Base-by-base conservation (phyloP, 1,140 invertebrate genomes). In the Zeugodacus cucurbitae region DNA sequence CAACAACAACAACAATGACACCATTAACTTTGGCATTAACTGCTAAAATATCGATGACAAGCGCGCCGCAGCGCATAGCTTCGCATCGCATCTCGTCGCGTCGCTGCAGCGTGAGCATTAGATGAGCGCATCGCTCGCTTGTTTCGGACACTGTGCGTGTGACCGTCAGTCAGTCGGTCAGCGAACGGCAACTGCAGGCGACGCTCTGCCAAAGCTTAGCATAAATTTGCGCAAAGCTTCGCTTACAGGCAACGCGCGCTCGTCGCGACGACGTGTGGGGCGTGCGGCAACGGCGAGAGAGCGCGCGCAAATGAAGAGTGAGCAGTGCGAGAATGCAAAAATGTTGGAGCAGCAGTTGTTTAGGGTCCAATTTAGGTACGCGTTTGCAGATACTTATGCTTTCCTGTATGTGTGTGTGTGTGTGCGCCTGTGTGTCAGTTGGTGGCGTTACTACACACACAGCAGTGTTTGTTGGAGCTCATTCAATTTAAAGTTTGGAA, bases 11-110 rank as follows among this genome's bases (percentile, higher is more conserved):
- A 82, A 82, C 37, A 26, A 82, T 20, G 74, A 26, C n/a, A 48
- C 74, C 74, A 82, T 82, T 82, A 82, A 82, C 37, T 82, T 82
- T 82, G 74, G 26, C 74, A 82, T 82, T 82, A 82, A 82, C 74
- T 48, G 74, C 74, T 82, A 82, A 82, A 82, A 82, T 82, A 82
- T 82, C 41, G 74, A 82, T 54, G 74, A 82, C 74, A 82, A 82
- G 26, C 70, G 62, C n/a, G 44, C 0, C 37, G 17, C 37, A 78
- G 37, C 26, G 74, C 22, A 82, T 10, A n/a, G 34, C 74, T 0
- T 48, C 37, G n/a, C 70, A 10, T 10, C 74, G 41, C 0, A 10
- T 20, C 10, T 5, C 0, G 74, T 26, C 7, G 67, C 29, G 34
- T 11, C 41, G 67, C 67, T 74, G 41, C 58, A n/a, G 58, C 58